Evolutionary conservation across 1,140 invertebrate species (phyloP).

Genomic region (Stratiolaelaps scimitus): DNA sequence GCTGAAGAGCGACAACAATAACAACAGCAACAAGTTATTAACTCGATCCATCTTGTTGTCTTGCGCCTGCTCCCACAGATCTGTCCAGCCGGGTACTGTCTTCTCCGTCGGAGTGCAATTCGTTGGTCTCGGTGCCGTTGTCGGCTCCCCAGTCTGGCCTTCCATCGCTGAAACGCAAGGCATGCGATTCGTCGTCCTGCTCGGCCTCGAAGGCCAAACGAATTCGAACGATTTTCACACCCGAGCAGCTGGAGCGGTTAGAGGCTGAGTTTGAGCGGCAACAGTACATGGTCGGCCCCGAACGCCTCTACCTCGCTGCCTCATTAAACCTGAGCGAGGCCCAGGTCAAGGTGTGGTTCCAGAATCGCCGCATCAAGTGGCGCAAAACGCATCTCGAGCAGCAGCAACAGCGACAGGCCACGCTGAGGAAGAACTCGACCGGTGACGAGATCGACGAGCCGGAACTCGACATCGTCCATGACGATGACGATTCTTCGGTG

Average conservation of each 20-base stretch:
- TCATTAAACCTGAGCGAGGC: slow-evolving; percentile 77
- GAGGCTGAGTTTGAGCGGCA: slow-evolving; percentile 83
- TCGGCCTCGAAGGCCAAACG: slow-evolving; percentile 51
- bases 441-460: slow-evolving; percentile 3
- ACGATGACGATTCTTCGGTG: too few relatives aligned
- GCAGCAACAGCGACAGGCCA: neutral
- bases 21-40: slow-evolving; percentile 17
- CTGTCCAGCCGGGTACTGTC: too few relatives aligned
- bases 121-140: too few relatives aligned
- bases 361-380: slow-evolving; percentile 40
- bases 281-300: slow-evolving; percentile 90
- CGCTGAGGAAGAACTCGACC: slow-evolving; percentile 21
- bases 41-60: slow-evolving; percentile 24
- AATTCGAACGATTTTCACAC: slow-evolving; percentile 84
- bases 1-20: neutral
- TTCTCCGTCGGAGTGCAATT: too few relatives aligned
- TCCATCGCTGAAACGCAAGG: slow-evolving; percentile 16
- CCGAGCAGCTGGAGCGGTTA: slow-evolving; percentile 74
- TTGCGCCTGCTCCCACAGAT: neutral
- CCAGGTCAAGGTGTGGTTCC: slow-evolving; percentile 95
- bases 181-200: neutral
- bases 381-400: slow-evolving; percentile 1
- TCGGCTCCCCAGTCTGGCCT: slow-evolving; percentile 1
- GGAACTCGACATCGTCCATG: too few relatives aligned
- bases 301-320: slow-evolving; percentile 72